These are phyloP conservation scores for Oceanites oceanicus DNA, from an alignment of 2,113 vertebrate genomes.

Conservation along the genomic window DNA sequence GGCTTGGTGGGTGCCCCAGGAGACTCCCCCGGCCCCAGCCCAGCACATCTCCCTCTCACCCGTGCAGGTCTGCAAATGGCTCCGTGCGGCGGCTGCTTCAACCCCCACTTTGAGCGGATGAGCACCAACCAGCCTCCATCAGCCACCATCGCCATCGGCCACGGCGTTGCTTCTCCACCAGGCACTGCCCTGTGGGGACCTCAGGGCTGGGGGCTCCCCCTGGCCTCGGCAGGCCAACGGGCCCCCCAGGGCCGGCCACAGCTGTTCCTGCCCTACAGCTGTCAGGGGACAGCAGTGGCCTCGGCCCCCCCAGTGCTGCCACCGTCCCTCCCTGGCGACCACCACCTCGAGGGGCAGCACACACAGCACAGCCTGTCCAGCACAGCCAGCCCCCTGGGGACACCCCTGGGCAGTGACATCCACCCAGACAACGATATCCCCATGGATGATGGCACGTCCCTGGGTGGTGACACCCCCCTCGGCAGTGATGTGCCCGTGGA, in stretches of 20 bases:
- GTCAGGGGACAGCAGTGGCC: not conserved
- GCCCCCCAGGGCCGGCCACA: not conserved
- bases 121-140: not conserved
- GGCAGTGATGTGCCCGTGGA: not conserved
- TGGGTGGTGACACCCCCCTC: not conserved
- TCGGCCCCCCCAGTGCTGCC: not conserved
- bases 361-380: too few relatives aligned
- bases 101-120: fast-evolving
- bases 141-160: fast-evolving
- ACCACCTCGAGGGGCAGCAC: too few relatives aligned
- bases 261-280: not conserved
- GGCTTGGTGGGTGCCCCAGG: fast-evolving
- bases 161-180: fast-evolving
- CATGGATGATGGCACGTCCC: not conserved
- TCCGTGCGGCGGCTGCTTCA: fast-evolving
- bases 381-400: not conserved
- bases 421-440: not conserved
- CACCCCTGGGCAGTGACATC: not conserved
- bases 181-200: not conserved
- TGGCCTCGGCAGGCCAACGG: not conserved
- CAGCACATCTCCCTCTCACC: not conserved
- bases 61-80: not conserved
- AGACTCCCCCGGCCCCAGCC: too few relatives aligned
- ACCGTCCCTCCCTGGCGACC: not conserved
- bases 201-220: not conserved